Evolutionary conservation across 53 echinoderm and acorn worm genomes (phyloP).

Genomic region (Paracentrotus lividus): DNA sequence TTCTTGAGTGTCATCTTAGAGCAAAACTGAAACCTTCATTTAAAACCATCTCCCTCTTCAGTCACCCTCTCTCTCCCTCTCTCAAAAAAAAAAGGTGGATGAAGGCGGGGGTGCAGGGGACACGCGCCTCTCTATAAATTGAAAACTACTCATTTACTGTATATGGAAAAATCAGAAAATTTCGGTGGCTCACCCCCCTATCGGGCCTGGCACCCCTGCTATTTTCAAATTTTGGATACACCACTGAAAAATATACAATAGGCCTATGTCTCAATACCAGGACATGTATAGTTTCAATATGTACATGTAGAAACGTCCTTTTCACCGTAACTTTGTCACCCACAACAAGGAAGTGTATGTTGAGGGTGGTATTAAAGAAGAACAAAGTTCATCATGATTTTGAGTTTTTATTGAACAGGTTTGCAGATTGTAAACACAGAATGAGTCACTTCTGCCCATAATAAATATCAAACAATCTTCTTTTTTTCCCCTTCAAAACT

Average conservation of each 20-base stretch:
- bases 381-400: background rate
- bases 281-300: background rate
- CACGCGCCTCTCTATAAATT: too few species aligned
- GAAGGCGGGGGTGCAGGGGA: too few species aligned
- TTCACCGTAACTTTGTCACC: too few species aligned
- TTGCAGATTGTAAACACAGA: background rate
- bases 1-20: background rate
- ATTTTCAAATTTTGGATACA: too few species aligned
- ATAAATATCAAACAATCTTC: background rate
- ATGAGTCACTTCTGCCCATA: background rate
- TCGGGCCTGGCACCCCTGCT: too few species aligned
- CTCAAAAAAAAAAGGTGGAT: too few species aligned
- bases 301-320: background rate
- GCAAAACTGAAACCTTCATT: constrained; percentile 39
- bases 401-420: background rate
- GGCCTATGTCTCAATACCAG: background rate
- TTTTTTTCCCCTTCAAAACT: background rate
- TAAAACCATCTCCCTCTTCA: background rate
- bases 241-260: background rate
- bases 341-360: constrained; percentile 32
- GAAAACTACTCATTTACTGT: too few species aligned
- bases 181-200: too few species aligned
- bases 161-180: too few species aligned
- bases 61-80: too few species aligned
- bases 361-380: background rate